Conservation (phyloP, 2,113 vertebrate genomes). For the Lampris incognitus region DNA sequence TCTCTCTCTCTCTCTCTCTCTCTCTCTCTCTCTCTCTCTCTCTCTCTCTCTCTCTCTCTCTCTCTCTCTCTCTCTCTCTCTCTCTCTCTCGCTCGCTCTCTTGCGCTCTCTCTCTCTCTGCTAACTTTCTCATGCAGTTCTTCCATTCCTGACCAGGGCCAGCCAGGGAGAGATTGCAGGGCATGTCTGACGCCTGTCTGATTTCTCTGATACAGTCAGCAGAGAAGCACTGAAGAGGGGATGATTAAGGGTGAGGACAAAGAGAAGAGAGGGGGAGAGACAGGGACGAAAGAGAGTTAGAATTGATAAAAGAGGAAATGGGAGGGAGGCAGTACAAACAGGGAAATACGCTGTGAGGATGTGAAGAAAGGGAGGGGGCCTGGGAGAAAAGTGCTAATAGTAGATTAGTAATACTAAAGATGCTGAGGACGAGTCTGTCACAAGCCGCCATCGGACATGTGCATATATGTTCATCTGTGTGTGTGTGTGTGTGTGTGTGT, state of each 20-base stretch:
- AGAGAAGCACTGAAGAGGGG: constrained; percentile 33
- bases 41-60: background rate
- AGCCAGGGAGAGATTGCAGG: constrained; percentile 61
- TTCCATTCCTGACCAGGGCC: constrained; percentile 44
- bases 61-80: background rate
- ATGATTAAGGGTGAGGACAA: background rate
- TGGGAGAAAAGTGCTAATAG: constrained; percentile 63
- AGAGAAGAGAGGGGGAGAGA: background rate
- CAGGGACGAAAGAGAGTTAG: background rate
- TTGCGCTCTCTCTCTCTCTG: background rate
- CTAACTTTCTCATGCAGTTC: constrained; percentile 34
- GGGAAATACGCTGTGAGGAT: constrained; percentile 3
- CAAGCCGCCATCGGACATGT: constrained; percentile 4
- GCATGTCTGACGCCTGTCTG: constrained; percentile 66
- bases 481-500: constrained; percentile 4
- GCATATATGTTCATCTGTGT: constrained; percentile 8
- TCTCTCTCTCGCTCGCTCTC: background rate
- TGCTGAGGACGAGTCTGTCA: constrained; percentile 52
- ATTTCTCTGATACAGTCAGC: constrained; percentile 62
- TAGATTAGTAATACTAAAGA: constrained; percentile 64
- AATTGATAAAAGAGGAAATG: constrained; percentile 1
- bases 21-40: background rate
- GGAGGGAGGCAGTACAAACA: constrained; percentile 24
- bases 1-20: background rate
- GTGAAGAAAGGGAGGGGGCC: constrained; percentile 11